These are phyloP conservation scores for Lutjanus erythropterus DNA, from an alignment of 2,113 vertebrate species.

Conservation along the genomic window DNA sequence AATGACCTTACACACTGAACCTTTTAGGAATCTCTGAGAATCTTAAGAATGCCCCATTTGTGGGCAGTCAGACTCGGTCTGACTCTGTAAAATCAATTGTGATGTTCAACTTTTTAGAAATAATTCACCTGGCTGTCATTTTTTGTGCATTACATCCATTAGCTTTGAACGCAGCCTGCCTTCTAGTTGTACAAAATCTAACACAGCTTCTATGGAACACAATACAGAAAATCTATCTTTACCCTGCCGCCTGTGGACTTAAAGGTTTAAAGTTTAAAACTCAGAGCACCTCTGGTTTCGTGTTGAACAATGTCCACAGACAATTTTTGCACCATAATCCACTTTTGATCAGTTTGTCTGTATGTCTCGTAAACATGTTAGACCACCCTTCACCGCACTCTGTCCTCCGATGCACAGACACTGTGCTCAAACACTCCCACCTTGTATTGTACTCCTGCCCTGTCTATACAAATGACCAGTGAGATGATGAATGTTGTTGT, in stretches of 20 bases:
- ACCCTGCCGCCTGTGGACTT: not conserved
- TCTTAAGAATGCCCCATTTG: too few species aligned
- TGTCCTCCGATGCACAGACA: not conserved
- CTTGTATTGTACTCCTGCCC: constrained; percentile 19
- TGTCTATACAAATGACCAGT: constrained; percentile 44
- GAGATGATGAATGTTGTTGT: constrained; percentile 70
- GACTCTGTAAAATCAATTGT: not conserved
- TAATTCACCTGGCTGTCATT: not conserved
- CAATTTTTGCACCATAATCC: not conserved
- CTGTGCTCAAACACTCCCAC: not conserved
- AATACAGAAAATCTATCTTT: not conserved
- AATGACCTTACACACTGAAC: too few species aligned
- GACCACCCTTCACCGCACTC: not conserved
- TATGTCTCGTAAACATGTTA: not conserved
- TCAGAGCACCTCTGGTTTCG: not conserved
- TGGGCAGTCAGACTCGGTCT: not conserved
- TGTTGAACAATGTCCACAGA: not conserved
- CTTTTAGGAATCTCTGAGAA: too few species aligned
- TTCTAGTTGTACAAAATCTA: not conserved
- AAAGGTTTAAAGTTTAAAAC: not conserved
- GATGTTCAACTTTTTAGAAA: not conserved
- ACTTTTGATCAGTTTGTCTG: not conserved
- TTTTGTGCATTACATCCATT: not conserved
- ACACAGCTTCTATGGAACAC: not conserved
- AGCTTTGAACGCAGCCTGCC: not conserved